Percentiles rank a stretch among this genome's conserved stretches.
Conservation (phyloP, 2,888 invertebrate genomes). For the Alcis repandata region DNA sequence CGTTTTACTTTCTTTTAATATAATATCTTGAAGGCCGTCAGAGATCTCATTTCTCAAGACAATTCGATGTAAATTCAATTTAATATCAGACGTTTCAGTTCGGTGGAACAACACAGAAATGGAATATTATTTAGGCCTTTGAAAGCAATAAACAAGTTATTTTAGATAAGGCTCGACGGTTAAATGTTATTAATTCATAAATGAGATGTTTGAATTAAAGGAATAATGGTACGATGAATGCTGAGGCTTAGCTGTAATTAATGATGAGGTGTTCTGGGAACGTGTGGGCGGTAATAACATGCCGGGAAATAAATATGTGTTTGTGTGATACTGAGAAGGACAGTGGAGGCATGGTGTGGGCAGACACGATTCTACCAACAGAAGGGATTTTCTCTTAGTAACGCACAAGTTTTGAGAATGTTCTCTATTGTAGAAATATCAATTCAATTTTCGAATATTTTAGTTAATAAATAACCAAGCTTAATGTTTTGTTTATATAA, state of each 20-base stretch:
- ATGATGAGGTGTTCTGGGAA: slow-evolving; percentile 19
- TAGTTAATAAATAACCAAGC: no score
- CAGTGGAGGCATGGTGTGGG: slow-evolving; percentile 20
- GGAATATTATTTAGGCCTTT: slow-evolving; percentile 57
- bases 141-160: slow-evolving; percentile 60
- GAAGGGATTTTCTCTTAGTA: neutral
- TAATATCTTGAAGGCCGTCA: slow-evolving; percentile 63
- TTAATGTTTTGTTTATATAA: no score
- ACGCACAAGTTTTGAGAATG: no score
- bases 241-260: slow-evolving; percentile 15
- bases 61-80: slow-evolving; percentile 71
- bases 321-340: neutral
- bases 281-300: neutral
- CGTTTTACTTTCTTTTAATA: slow-evolving; percentile 77
- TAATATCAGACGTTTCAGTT: slow-evolving; percentile 60
- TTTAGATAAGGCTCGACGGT: slow-evolving; percentile 43
- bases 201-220: slow-evolving; percentile 35
- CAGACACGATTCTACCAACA: neutral
- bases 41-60: slow-evolving; percentile 63
- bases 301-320: neutral
- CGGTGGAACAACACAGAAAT: slow-evolving; percentile 55
- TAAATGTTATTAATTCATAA: slow-evolving; percentile 37
- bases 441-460: neutral
- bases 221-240: slow-evolving; percentile 24
- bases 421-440: neutral